A percentile compares a stretch with the other conserved stretches of the same genome.
phyloP scores from a whole-genome alignment of 2,888 invertebrate species.

The Dynastes tityus region DNA sequence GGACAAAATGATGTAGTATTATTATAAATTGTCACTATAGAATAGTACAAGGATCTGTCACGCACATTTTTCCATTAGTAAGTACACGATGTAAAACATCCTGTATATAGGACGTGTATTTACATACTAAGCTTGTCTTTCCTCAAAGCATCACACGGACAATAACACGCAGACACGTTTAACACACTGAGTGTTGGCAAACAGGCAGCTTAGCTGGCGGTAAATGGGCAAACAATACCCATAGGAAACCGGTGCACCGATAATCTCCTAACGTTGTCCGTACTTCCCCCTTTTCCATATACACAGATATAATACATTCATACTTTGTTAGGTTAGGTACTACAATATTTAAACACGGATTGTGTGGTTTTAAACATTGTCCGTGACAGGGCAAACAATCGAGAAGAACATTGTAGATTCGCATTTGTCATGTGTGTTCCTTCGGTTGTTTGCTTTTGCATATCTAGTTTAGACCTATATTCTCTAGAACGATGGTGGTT shows the following conservation, averaged over 20 bases:
- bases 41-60: no score
- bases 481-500: constrained; percentile 42
- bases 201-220: constrained; percentile 70
- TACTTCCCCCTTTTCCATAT: constrained; percentile 62
- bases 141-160: constrained; percentile 36
- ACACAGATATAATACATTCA: constrained; percentile 21
- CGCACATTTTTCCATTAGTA: no score
- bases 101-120: constrained; percentile 9
- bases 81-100: background rate
- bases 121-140: constrained; percentile 12
- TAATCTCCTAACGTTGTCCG: constrained; percentile 66
- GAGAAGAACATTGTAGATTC: constrained; percentile 53
- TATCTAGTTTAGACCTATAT: constrained; percentile 39
- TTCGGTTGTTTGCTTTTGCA: constrained; percentile 39
- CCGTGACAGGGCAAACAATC: constrained; percentile 58
- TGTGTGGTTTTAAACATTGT: constrained; percentile 63
- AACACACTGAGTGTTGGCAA: constrained; percentile 66
- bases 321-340: constrained; percentile 65
- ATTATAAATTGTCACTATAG: no score
- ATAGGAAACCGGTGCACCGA: constrained; percentile 65
- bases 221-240: constrained; percentile 69
- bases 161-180: constrained; percentile 38
- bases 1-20: no score
- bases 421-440: constrained; percentile 60
- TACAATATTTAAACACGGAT: constrained; percentile 68